These are phyloP conservation scores for Drosophila auraria DNA, from an alignment of 1,140 invertebrate genomes.

Conservation along the genomic window DNA sequence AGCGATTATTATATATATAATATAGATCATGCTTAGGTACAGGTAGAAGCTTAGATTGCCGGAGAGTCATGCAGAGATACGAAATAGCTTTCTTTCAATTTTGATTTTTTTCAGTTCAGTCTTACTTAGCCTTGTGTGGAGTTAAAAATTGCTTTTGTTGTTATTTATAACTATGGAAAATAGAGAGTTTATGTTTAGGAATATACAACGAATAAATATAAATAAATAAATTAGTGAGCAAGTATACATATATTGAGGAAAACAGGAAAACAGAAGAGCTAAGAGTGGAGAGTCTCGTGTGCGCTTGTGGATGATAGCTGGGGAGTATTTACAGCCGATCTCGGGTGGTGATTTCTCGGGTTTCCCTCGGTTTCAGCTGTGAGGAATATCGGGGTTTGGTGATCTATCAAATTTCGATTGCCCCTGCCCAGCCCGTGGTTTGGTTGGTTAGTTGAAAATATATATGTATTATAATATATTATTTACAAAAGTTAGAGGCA, in stretches of 20 bases:
- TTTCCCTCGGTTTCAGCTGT: not conserved
- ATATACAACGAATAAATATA: slow-evolving; percentile 18
- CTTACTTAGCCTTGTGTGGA: slow-evolving; percentile 81
- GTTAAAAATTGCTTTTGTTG: slow-evolving; percentile 72
- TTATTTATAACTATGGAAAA: slow-evolving; percentile 70
- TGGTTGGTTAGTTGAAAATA: slow-evolving; percentile 27
- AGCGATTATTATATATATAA: slow-evolving; percentile 28
- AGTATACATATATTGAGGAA: slow-evolving; percentile 37
- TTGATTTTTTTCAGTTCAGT: slow-evolving; percentile 15
- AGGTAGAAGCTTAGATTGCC: slow-evolving; percentile 3
- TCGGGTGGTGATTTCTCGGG: slow-evolving; percentile 43
- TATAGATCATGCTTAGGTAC: slow-evolving; percentile 35
- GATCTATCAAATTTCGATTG: slow-evolving; percentile 11
- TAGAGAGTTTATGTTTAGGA: slow-evolving; percentile 70
- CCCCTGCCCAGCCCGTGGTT: slow-evolving; percentile 12
- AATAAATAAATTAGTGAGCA: slow-evolving; percentile 42
- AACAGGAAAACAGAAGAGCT: slow-evolving; percentile 33
- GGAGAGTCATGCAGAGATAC: slow-evolving; percentile 60
- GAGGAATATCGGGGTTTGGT: slow-evolving; percentile 9
- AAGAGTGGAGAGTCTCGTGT: slow-evolving; percentile 40
- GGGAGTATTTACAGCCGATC: slow-evolving; percentile 26
- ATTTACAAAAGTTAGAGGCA: slow-evolving; percentile 66
- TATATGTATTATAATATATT: slow-evolving; percentile 18
- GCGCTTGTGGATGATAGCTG: slow-evolving; percentile 42
- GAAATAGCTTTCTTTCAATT: slow-evolving; percentile 25